Conservation (phyloP, 1,140 invertebrate genomes). For the Tetramorium parvispinum region DNA sequence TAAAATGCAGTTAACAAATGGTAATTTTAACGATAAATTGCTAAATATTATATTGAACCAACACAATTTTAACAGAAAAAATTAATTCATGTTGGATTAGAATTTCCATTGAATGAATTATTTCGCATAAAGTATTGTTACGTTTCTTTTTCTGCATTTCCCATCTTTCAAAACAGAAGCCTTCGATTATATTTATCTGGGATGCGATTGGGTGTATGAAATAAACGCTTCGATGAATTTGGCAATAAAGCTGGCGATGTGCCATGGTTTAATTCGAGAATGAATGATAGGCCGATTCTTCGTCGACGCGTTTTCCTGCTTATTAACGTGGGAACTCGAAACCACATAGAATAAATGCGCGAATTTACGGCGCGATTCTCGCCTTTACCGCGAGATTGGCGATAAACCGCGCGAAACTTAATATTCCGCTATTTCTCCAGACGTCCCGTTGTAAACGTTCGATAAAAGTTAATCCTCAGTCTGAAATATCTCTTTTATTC, state of each 20-base stretch:
- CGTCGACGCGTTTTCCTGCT: slow-evolving; percentile 19
- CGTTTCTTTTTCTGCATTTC: not conserved
- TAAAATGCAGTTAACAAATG: not conserved
- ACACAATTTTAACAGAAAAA: not conserved
- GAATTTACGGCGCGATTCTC: slow-evolving; percentile 45
- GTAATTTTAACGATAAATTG: not conserved
- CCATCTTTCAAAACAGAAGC: not conserved
- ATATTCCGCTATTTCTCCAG: slow-evolving; percentile 44
- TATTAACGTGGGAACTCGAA: slow-evolving; percentile 52
- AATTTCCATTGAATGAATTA: not conserved
- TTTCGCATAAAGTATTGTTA: not conserved
- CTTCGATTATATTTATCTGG: not conserved
- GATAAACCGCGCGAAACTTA: slow-evolving; percentile 58
- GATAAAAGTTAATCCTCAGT: slow-evolving; percentile 51
- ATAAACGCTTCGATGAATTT: not conserved
- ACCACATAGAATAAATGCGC: slow-evolving; percentile 34
- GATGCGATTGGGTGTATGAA: not conserved
- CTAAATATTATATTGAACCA: not conserved
- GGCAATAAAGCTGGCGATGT: too few species aligned
- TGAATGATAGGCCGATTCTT: not conserved
- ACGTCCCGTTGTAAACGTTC: slow-evolving; percentile 40
- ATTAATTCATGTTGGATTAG: not conserved
- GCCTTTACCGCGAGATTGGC: slow-evolving; percentile 49
- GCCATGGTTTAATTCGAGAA: slow-evolving; percentile 1
- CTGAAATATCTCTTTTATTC: slow-evolving; percentile 55